A percentile compares a stretch with the other conserved stretches of the same genome.
These are phyloP conservation scores for Falco rusticolus DNA, from an alignment of 2,797 vertebrate genomes.

Conservation along the genomic window DNA sequence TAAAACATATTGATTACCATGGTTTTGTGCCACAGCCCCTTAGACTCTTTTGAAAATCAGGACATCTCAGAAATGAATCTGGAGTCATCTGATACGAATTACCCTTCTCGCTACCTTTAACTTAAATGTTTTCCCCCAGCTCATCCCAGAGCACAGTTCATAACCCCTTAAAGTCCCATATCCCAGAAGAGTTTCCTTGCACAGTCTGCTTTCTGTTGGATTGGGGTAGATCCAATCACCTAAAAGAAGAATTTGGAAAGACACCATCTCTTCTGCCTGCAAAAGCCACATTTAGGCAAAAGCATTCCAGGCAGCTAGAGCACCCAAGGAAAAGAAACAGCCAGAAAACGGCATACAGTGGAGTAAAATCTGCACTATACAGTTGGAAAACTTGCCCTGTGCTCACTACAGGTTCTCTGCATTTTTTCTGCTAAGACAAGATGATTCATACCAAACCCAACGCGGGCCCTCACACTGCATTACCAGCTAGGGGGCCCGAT, in stretches of 20 bases:
- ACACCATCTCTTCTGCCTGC: neutral
- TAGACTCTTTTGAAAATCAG: neutral
- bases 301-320: neutral
- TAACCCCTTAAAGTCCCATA: neutral
- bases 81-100: neutral
- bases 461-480: neutral
- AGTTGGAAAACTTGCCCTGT: neutral
- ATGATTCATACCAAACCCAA: accelerated
- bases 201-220: neutral
- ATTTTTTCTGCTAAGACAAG: neutral
- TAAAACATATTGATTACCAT: neutral
- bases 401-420: neutral
- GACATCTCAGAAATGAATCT: neutral
- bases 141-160: neutral
- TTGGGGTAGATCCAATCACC: neutral
- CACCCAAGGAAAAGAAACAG: neutral
- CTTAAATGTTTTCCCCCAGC: neutral
- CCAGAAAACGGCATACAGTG: neutral
- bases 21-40: neutral
- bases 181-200: neutral
- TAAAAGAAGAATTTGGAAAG: neutral
- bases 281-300: neutral
- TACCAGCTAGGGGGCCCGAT: neutral
- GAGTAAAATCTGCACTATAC: neutral
- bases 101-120: neutral